Conservation (phyloP, 2,888 invertebrate species). For the Buathra laborator region DNA sequence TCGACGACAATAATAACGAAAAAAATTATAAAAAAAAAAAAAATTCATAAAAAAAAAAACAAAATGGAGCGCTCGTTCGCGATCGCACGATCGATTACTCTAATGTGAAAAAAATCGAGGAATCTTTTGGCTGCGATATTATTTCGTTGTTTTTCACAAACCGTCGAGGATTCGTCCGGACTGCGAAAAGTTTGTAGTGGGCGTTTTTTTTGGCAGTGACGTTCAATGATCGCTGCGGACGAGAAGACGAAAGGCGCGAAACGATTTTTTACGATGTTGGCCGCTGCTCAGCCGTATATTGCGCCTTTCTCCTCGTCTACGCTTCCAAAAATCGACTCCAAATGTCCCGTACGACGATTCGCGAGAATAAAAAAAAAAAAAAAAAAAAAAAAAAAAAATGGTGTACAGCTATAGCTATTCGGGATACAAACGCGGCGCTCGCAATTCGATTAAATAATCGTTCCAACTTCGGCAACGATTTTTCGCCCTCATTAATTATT, state of each 20-base stretch:
- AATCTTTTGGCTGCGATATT: neutral
- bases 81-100: neutral
- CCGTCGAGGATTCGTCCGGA: slow-evolving; percentile 29
- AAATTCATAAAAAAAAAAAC: neutral
- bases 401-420: neutral
- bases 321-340: slow-evolving; percentile 81
- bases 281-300: neutral
- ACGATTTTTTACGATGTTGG: neutral
- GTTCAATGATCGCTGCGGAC: slow-evolving; percentile 81
- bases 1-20: slow-evolving; percentile 23
- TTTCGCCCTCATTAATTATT: slow-evolving; percentile 15
- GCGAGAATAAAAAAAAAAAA: slow-evolving; percentile 30
- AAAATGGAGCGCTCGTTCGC: neutral
- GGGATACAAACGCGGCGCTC: neutral
- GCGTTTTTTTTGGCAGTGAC: slow-evolving; percentile 83
- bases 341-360: slow-evolving; percentile 75
- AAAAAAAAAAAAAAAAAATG: neutral
- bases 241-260: slow-evolving; percentile 76
- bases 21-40: neutral
- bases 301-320: slow-evolving; percentile 79
- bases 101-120: neutral
- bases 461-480: neutral
- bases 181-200: slow-evolving; percentile 74
- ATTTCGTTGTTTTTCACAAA: slow-evolving; percentile 20
- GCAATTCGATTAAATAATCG: neutral